phyloP scores from a whole-genome alignment of 2,797 vertebrate species.

The Callimico goeldii region DNA sequence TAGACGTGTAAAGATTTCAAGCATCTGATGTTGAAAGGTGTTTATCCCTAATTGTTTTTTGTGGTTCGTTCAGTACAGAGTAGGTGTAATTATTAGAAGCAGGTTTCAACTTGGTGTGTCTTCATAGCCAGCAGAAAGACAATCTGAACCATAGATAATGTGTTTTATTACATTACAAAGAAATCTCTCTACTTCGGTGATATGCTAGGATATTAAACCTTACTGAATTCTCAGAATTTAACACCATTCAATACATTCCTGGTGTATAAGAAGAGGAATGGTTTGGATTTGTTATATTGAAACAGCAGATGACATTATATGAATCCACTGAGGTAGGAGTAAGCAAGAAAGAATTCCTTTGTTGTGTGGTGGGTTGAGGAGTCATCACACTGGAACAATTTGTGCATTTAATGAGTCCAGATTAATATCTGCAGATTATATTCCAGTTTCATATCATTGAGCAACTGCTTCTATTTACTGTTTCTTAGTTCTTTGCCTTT shows the following conservation, averaged over 20 bases:
- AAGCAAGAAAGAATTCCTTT: not conserved
- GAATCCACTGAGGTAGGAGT: not conserved
- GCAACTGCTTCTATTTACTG: not conserved
- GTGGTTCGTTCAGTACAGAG: not conserved
- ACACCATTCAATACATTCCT: not conserved
- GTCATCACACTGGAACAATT: accelerated
- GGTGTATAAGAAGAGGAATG: not conserved
- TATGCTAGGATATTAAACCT: not conserved
- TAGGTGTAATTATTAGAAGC: conserved; percentile 11
- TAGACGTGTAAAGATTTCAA: not conserved
- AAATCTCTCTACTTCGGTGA: not conserved
- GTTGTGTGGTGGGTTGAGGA: accelerated
- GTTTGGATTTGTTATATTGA: not conserved
- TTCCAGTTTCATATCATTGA: not conserved
- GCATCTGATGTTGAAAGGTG: not conserved
- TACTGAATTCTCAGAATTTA: not conserved
- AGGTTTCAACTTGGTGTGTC: conserved; percentile 35
- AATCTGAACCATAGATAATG: not conserved
- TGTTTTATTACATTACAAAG: not conserved
- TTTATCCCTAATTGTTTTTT: not conserved
- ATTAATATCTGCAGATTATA: not conserved
- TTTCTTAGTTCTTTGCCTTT: not conserved
- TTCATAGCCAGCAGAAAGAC: not conserved
- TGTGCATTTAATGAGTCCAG: not conserved
- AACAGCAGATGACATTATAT: not conserved